Evolutionary conservation across 2,113 vertebrate species (phyloP), one percentile per base, ranked within the genome.

Genomic region (Rousettus leschenaultii): DNA sequence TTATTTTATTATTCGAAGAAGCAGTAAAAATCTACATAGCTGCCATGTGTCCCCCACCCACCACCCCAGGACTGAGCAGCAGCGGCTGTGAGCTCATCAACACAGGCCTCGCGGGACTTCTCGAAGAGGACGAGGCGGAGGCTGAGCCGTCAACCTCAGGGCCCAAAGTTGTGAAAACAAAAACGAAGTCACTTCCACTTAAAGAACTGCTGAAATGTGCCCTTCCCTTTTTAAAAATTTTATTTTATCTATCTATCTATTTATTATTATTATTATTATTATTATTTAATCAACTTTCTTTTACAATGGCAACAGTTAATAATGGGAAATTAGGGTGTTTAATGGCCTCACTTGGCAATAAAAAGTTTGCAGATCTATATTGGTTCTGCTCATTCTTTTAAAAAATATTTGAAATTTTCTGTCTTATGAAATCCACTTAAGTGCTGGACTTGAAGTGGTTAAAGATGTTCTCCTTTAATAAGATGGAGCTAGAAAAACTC

Each of bases 1-100:
- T 48, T 30, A 51, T 61, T 89, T 82, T 30, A 51, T 28, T 97
- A 35, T 40, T 86, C 96, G 92, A 85, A 24, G 65, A 91, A 94
- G 15, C 4, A 18, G 0, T 16, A 35, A 75, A 88, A 92, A 63
- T 78, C 30, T 86, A 89, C 90, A 92, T 51, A 70, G 10, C n/a
- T 30, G 28, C 1, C 59, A 3, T 57, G 55, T 73, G 61, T 11
- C 59, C n/a, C 30, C 59, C 40, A n/a, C 40, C 40, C 40, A 3
- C 40, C 40, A 40, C 40, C 40, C 40, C 1, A 38, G 14, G 16
- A 48, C 6, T 53, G 33, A 93, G 70, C 30, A 43, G 38, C 82
- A 88, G 71, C 16, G 45, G 30, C 33, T 70, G 5, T 1, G 11
- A 19, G n/a, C 21, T 33, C 26, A 24, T 85, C 5, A 84, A 0